Evolutionary conservation across 1,140 invertebrate species (phyloP).

Genomic region (Neocloeon triangulifer): DNA sequence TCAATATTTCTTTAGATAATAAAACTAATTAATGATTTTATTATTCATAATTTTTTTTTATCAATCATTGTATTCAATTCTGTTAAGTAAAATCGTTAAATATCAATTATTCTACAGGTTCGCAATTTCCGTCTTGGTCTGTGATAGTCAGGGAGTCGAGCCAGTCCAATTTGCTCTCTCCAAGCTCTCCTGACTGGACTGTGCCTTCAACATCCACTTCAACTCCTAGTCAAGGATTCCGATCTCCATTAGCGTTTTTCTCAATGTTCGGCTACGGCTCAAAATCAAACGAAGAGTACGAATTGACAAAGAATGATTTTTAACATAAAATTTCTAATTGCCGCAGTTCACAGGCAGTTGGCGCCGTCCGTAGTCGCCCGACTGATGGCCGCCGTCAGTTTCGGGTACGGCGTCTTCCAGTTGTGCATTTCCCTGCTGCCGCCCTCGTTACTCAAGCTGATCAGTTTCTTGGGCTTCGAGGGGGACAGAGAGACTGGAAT

Average conservation of each 20-base stretch:
- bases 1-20: no score
- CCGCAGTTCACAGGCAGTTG: constrained; percentile 11
- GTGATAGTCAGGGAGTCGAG: constrained; percentile 11
- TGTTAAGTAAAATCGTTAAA: neutral
- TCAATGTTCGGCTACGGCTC: no score
- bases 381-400: constrained; percentile 43
- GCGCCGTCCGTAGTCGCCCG: constrained; percentile 26
- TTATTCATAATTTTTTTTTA: neutral
- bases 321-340: no score
- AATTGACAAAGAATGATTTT: no score
- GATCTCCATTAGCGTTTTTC: neutral
- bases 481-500: constrained; percentile 36
- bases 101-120: constrained; percentile 1
- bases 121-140: constrained; percentile 13
- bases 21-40: no score
- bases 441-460: constrained; percentile 36
- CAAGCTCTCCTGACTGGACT: constrained; percentile 17
- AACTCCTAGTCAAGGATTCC: neutral
- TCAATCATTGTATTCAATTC: neutral
- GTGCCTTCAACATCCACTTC: constrained; percentile 9
- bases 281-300: no score
- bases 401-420: constrained; percentile 50
- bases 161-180: constrained; percentile 13
- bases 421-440: constrained; percentile 44
- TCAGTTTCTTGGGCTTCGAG: constrained; percentile 47